phyloP scores from a whole-genome alignment of 1,140 invertebrate genomes.

The Papilio glaucus region DNA sequence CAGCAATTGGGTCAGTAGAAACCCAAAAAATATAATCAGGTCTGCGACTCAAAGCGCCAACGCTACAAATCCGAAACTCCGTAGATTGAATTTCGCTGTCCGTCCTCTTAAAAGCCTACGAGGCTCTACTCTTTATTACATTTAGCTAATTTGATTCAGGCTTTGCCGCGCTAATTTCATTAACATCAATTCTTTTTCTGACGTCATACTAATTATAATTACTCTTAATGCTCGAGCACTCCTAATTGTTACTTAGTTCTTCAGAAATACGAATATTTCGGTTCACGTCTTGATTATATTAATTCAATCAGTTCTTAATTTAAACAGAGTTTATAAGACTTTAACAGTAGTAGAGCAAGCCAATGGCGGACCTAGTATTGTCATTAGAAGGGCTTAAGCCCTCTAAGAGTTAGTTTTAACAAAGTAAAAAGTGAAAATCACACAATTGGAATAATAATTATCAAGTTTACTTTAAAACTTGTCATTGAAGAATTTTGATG shows the following conservation, averaged over 20 bases:
- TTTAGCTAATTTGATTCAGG: constrained; percentile 21
- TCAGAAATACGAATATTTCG: background rate
- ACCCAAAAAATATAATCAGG: constrained; percentile 10
- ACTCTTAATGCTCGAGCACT: background rate
- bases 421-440: too few species aligned
- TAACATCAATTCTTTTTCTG: constrained; percentile 41
- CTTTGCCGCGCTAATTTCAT: constrained; percentile 34
- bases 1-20: constrained; percentile 15
- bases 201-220: constrained; percentile 14
- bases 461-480: too few species aligned
- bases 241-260: background rate
- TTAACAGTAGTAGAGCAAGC: too few species aligned
- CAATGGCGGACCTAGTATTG: too few species aligned
- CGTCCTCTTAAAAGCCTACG: constrained; percentile 19
- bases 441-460: too few species aligned
- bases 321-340: background rate
- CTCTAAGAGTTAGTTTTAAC: too few species aligned
- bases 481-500: too few species aligned
- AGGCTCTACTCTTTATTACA: constrained; percentile 29
- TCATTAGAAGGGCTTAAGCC: too few species aligned
- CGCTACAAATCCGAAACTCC: constrained; percentile 18
- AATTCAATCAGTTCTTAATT: background rate
- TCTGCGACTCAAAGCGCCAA: constrained; percentile 14
- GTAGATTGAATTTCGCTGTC: constrained; percentile 25
- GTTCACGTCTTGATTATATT: constrained; percentile 4